Evolutionary conservation across 2,888 invertebrate species (phyloP), one percentile per base, ranked within the genome.

Genomic region (Cremastinae sp.): DNA sequence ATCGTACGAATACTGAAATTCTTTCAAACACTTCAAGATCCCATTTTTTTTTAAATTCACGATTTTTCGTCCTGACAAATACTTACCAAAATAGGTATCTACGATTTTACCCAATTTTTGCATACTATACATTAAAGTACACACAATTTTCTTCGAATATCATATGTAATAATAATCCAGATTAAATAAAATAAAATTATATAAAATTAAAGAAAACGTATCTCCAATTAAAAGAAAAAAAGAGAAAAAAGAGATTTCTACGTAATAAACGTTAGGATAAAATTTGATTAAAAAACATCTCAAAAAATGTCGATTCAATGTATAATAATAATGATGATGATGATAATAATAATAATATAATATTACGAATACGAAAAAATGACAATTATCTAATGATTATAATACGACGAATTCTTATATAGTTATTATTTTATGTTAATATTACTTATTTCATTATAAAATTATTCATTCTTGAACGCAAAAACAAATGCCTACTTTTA

Each of bases 341-440:
- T 64, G 12, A 43, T 41, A 10, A 49, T 45, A 45, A 45, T 14
- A 45, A 45, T 45, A 45, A 45, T 45, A 45, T 41, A 22, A 66
- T 49, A 58, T 68, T 66, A 75, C 75, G 51, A 43, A 68, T 72
- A 72, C 62, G 73, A 78, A 68, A 68, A 58, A 68, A 68, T 58
- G 65, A 78, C 74, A 78, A 71, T 78, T 62, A 78, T 71, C 77
- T 74, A 78, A 59, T 74, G 49, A 74, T 64, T 41, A 61, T 68
- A 62, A 74, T 78, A 78, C 77, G 74, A 78, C 56, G 51, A 71
- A 70, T 70, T 35, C 20, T 49, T 28, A 5, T 28, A 28, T 3
- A 28, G 5, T 49, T 41, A 20, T 49, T 53, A 28, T 51, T 61
- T 68, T 43, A 47, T 45, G 53, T 71, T 65, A 56, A 61, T 61